Base-by-base conservation (phyloP, 2,888 invertebrate genomes). In the Petrolisthes cinctipes region DNA sequence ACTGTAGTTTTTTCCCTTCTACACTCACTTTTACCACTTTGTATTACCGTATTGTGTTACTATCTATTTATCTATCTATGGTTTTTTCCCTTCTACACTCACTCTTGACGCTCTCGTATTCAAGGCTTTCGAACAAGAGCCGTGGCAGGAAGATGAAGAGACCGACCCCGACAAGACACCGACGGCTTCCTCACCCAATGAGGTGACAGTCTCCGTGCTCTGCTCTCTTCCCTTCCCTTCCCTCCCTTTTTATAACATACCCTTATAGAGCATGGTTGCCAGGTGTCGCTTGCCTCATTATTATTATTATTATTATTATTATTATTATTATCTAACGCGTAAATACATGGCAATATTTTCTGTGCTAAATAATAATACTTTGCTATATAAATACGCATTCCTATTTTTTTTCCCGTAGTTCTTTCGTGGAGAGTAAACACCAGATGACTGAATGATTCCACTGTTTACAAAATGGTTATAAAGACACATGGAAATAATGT, bases 61-160 rank as follows among this genome's bases (percentile, higher is more conserved):
- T 71, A n/a, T 71, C n/a, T 71, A 7, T 71, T 23, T 71, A 6
- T 71, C n/a, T 71, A 9, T 78, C 20, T 78, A 6, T 76, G 37
- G 14, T 51, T 23, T 51, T 17, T 76, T 37, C 37, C 0, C 37
- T 37, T 37, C 37, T 37, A 37, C 37, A 37, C 73, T 73, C 9
- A 76, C 53, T 37, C 53, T 17, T 37, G 9, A 76, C 37, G 9
- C 53, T 81, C 53, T 11, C 37, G 80, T 81, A 81, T 71, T 57
- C 17, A 73, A 86, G 86, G 86, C 82, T n/a, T 79, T 83, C 75
- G 87, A 87, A 37, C 87, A 84, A 37, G 87, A 87, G 80, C 87
- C 87, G 14, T 87, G 87, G 87, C 87, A 83, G 9, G 87, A 87
- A 14, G 87, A 87, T 7, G 87, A 84, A 23, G 87, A 80, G 66